phyloP scores from a whole-genome alignment of 2,113 vertebrate species.

The Machaerirhynchus nigripectus region DNA sequence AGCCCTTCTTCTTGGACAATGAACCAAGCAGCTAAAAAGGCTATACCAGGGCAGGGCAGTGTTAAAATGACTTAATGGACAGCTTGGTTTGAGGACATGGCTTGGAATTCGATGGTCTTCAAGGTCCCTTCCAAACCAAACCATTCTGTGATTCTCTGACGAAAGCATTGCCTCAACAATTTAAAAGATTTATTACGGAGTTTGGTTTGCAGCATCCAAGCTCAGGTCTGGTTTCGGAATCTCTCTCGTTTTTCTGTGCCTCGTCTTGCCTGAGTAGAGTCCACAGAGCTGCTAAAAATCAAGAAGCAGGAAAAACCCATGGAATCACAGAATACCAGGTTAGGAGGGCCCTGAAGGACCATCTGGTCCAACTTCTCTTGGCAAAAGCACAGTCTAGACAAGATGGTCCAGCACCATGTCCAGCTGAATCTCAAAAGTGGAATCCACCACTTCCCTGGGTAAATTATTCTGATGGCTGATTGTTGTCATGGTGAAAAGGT shows the following conservation, averaged over 20 bases:
- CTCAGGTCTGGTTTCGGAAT: neutral
- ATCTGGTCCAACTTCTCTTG: neutral
- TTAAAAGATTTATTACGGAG: neutral
- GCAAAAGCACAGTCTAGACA: neutral
- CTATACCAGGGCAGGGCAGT: neutral
- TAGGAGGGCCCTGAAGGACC: neutral
- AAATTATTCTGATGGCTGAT: neutral
- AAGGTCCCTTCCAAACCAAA: neutral
- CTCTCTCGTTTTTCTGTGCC: neutral
- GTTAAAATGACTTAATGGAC: neutral
- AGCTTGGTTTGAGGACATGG: neutral
- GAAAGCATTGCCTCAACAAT: neutral
- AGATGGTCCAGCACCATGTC: neutral
- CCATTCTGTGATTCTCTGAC: neutral
- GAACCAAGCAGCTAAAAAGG: neutral
- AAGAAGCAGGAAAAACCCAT: neutral
- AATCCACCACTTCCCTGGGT: neutral
- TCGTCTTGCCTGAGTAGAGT: neutral
- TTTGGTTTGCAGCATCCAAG: neutral
- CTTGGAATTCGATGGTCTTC: neutral
- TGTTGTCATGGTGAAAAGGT: neutral
- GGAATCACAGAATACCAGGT: neutral
- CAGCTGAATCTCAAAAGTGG: neutral
- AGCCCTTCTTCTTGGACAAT: neutral
- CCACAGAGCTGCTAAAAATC: neutral